These are phyloP conservation scores for Patagioenas fasciata DNA, from an alignment of 2,113 vertebrate genomes.

Conservation along the genomic window DNA sequence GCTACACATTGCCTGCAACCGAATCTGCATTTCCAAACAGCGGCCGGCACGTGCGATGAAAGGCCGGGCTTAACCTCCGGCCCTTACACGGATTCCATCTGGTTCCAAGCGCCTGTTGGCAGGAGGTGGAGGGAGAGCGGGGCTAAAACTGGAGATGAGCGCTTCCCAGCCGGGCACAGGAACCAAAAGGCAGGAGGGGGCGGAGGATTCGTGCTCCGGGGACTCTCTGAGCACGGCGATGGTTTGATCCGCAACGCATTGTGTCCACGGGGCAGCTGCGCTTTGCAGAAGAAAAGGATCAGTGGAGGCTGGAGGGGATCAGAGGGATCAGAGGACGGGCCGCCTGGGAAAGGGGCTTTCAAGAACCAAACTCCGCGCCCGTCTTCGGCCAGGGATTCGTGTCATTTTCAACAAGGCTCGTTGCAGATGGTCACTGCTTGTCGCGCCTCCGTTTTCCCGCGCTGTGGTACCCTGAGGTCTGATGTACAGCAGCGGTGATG, in stretches of 20 bases:
- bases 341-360: neutral
- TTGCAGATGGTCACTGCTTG: neutral
- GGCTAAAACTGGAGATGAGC: neutral
- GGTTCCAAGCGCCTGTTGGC: constrained; percentile 1
- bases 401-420: neutral
- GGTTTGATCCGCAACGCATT: neutral
- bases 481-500: neutral
- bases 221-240: neutral
- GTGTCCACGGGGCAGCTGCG: neutral
- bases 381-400: neutral
- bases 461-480: neutral
- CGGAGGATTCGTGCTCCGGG: neutral
- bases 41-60: neutral
- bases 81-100: constrained; percentile 18
- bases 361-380: neutral
- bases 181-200: neutral
- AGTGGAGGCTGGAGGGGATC: neutral
- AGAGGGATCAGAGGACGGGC: neutral
- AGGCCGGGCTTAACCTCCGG: constrained; percentile 1
- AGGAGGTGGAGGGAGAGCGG: neutral
- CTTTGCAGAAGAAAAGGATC: neutral
- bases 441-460: neutral
- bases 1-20: neutral
- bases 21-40: constrained; percentile 1
- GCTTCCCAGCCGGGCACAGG: neutral